Base-by-base conservation (phyloP, 2,888 invertebrate genomes). In the Sinohyriopsis cumingii region DNA sequence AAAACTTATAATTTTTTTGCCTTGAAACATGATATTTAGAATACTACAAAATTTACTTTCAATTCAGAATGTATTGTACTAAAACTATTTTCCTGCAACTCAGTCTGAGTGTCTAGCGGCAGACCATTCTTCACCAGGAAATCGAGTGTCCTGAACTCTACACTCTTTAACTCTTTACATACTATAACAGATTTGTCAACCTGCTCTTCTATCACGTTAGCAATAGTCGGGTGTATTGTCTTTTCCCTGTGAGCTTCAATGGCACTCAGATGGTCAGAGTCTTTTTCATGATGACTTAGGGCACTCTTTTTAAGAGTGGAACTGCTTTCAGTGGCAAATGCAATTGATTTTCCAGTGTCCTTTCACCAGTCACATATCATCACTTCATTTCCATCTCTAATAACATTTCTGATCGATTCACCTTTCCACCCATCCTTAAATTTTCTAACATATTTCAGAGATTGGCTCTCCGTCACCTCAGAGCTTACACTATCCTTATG, bases 291-390 rank as follows among this genome's bases (percentile, higher is more conserved):
- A 65, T n/a, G 65, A 25, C 55, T 65, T 6, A 65, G n/a, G 18
- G 59, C 59, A 65, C 59, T 65, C 6, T 56, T 45, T 45, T 59
- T 45, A 9, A 24, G 57, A 28, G 45, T 65, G 20, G 56, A 57
- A 22, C 57, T 57, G 25, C 56, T 59, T 28, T 15, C 33, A n/a
- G 56, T 65, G 15, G 59, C 57, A 65, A 56, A 65, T 19, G 28
- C 15, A 19, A 57, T 56, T 25, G 24, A 57, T 28, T 65, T 65
- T 22, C 65, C 22, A 57, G 7, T 9, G n/a, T 25, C 57, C 22
- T n/a, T 22, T 15, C 57, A 65, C 5, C 53, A 28, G 5, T 28
- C 28, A 28, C 28, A 28, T 28, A 28, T 28, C 28, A 20, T 7
- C 45, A 63, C 5, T 45, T 54, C 53, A 25, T 64, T 22, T 55